These are phyloP conservation scores for Drosophila santomea DNA, from an alignment of 1,140 invertebrate genomes.

Conservation along the genomic window DNA sequence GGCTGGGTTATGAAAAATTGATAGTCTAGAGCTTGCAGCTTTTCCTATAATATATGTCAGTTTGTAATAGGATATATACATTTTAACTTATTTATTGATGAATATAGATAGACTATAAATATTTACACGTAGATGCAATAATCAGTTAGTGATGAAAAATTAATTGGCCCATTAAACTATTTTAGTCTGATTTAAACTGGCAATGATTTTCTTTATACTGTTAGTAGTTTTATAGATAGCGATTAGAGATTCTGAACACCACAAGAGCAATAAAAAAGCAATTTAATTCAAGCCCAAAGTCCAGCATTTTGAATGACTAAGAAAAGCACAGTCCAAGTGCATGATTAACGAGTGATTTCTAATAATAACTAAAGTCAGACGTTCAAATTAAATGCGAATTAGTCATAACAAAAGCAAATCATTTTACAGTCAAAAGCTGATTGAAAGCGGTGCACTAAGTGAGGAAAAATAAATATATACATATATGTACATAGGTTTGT, in stretches of 20 bases:
- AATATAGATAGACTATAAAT: not conserved
- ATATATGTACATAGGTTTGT: not conserved
- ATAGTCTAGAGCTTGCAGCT: not conserved
- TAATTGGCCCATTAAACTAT: not conserved
- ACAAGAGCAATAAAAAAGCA: not conserved
- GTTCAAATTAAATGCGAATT: slow-evolving; percentile 14
- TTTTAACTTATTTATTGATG: too few relatives aligned
- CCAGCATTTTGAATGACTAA: not conserved
- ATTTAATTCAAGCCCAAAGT: slow-evolving; percentile 7
- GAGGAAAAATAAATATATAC: not conserved
- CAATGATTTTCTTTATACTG: not conserved
- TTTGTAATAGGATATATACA: too few relatives aligned
- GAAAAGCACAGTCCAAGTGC: not conserved
- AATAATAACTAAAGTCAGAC: slow-evolving; percentile 2
- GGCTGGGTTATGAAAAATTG: slow-evolving; percentile 1
- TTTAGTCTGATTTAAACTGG: not conserved
- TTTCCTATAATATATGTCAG: not conserved
- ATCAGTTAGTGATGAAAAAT: not conserved
- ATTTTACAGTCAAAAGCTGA: slow-evolving; percentile 28
- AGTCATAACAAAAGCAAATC: slow-evolving; percentile 26
- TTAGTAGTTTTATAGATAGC: not conserved
- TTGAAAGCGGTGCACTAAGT: slow-evolving; percentile 19
- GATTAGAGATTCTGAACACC: not conserved
- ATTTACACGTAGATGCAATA: not conserved
- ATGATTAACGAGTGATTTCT: slow-evolving; percentile 15